Evolutionary conservation across 2,113 vertebrate genomes (phyloP).

Genomic region (Tychaedon coryphoeus): DNA sequence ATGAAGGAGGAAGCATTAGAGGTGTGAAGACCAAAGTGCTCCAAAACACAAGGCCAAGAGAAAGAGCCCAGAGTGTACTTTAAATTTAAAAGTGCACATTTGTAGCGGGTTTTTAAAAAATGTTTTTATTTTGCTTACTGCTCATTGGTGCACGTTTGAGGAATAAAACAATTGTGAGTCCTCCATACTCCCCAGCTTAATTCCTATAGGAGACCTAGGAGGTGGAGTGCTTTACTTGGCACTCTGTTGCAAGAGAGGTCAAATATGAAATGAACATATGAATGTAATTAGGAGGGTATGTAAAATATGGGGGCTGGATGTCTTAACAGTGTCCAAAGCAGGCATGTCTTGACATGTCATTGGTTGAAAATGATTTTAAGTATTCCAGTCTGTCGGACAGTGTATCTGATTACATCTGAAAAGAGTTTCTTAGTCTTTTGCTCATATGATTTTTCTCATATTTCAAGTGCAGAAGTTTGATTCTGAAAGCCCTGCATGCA

Average conservation of each 20-base stretch:
- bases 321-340: conserved; percentile 57
- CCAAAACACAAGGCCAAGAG: background rate
- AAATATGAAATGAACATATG: conserved; percentile 60
- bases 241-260: conserved; percentile 27
- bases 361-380: conserved; percentile 57
- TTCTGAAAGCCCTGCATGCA: background rate
- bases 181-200: background rate
- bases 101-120: background rate
- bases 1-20: conserved; percentile 14
- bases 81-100: background rate
- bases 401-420: conserved; percentile 59
- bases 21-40: background rate
- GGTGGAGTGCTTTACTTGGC: background rate
- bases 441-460: conserved; percentile 24
- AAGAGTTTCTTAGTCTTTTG: conserved; percentile 1
- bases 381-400: conserved; percentile 51
- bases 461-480: conserved; percentile 26
- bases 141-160: background rate
- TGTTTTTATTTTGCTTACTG: background rate
- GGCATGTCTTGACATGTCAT: conserved; percentile 61
- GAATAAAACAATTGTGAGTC: background rate
- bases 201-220: background rate
- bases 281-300: conserved; percentile 64
- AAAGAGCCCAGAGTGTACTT: background rate
- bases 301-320: conserved; percentile 58